A percentile compares a stretch with the other conserved stretches of the same genome.
Evolutionary conservation across 2,797 vertebrate genomes (phyloP).

Genomic region (Luscinia luscinia): DNA sequence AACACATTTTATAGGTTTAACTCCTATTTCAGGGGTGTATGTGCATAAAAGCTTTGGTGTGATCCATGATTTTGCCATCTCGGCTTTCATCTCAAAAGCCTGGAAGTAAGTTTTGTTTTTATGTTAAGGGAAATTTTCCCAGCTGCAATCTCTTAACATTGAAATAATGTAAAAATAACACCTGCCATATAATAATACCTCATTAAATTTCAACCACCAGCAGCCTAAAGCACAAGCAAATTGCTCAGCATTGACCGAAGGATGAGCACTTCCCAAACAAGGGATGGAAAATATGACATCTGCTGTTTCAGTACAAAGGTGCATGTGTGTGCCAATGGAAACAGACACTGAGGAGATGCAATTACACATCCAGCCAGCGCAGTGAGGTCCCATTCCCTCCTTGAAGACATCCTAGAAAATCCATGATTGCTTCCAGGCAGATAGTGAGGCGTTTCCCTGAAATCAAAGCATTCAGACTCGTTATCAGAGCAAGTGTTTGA

Average conservation of each 20-base stretch:
- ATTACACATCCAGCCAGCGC: background rate
- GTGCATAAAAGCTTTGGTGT: background rate
- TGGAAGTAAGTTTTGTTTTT: background rate
- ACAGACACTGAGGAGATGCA: background rate
- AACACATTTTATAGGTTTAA: background rate
- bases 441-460: background rate
- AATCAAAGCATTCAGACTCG: background rate
- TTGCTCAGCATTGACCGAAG: background rate
- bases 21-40: background rate
- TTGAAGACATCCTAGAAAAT: slow-evolving; percentile 1
- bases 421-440: background rate
- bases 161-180: background rate
- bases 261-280: slow-evolving; percentile 11
- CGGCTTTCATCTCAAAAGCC: background rate
- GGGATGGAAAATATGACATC: slow-evolving; percentile 12
- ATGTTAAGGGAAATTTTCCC: background rate
- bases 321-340: background rate
- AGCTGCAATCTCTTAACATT: background rate
- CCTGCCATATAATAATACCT: background rate
- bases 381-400: background rate
- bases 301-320: background rate
- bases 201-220: background rate
- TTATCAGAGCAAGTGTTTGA: background rate
- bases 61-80: background rate
- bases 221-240: background rate